Evolutionary conservation across 2,113 vertebrate species (phyloP), one percentile per base, ranked within the genome.

Genomic region (Mixornis gularis): DNA sequence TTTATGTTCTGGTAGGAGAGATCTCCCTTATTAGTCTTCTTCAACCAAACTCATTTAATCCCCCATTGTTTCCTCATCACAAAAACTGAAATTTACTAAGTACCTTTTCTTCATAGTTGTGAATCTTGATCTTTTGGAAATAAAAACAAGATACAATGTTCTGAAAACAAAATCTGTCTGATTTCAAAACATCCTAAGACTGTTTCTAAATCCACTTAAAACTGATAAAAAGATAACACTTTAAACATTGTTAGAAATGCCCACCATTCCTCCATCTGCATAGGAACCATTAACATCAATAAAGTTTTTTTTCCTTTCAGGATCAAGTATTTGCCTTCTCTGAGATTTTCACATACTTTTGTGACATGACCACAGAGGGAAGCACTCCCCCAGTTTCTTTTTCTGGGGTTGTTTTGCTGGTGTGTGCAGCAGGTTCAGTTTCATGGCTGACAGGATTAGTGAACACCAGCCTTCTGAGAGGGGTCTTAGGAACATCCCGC

Each of bases 371-470:
- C 51, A 12, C 29, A 32, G 68, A 86, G 26, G 13, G 13, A 78
- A 66, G 2, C 9, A 13, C 7, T 66, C 40, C 55, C 27, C 5
- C 26, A 21, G 36, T 53, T 85, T 41, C 27, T 77, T 92, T 79
- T 80, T 29, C 43, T 26, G 36, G 30, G 10, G 7, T 59, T 62
- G 18, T 17, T 87, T 44, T 41, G 18, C 24, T 79, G 49, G 36
- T 43, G 46, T 93, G 80, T 88, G 76, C 87, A 96, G 62, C n/a
- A 89, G 90, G 83, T 96, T 81, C 60, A 79, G 58, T 87, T 96
- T 96, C 94, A 89, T 8, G 24, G 59, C 78, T 96, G 90, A 95
- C 77, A 29, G 82, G 92, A 95, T 94, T 65, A 92, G 60, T 89
- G 90, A 91, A 73, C 81, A 92, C 34, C 46, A 46, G 10, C 69